These are phyloP conservation scores for Drosophila ezoana DNA, from an alignment of 2,888 invertebrate species.

Conservation along the genomic window DNA sequence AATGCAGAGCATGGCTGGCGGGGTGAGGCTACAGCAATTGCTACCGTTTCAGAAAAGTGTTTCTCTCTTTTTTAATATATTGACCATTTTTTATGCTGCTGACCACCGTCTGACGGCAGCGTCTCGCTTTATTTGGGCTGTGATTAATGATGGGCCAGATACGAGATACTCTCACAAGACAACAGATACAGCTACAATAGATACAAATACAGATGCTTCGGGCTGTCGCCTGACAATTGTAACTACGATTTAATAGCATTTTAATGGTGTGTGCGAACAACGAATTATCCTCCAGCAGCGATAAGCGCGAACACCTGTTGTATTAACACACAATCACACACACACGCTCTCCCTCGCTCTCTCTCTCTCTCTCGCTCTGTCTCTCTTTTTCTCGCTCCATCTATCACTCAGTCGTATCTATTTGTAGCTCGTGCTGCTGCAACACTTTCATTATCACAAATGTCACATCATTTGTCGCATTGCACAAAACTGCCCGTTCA, in stretches of 20 bases:
- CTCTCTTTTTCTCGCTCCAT: not conserved
- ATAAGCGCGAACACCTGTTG: constrained; percentile 74
- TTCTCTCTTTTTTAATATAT: constrained; percentile 37
- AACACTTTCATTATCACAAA: constrained; percentile 81
- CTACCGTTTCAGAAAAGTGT: constrained; percentile 48
- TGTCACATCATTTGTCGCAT: constrained; percentile 83
- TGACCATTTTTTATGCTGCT: constrained; percentile 54
- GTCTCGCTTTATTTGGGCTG: constrained; percentile 68
- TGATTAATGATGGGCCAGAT: constrained; percentile 65
- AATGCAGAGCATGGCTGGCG: constrained; percentile 22
- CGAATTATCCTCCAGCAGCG: constrained; percentile 32
- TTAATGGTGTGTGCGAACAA: constrained; percentile 73
- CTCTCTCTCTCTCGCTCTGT: not conserved
- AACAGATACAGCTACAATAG: constrained; percentile 8
- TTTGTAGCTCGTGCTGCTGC: constrained; percentile 59
- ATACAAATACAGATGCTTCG: constrained; percentile 34
- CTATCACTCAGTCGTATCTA: constrained; percentile 45
- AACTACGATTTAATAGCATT: constrained; percentile 79
- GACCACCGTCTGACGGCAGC: constrained; percentile 60
- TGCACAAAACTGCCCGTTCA: constrained; percentile 70
- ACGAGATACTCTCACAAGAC: constrained; percentile 29
- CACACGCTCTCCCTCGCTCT: not conserved
- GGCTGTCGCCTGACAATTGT: constrained; percentile 64
- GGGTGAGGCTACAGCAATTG: constrained; percentile 39
- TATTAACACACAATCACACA: constrained; percentile 7